These are phyloP conservation scores for Phortica okadai DNA, from an alignment of 2,888 invertebrate species.

Conservation along the genomic window DNA sequence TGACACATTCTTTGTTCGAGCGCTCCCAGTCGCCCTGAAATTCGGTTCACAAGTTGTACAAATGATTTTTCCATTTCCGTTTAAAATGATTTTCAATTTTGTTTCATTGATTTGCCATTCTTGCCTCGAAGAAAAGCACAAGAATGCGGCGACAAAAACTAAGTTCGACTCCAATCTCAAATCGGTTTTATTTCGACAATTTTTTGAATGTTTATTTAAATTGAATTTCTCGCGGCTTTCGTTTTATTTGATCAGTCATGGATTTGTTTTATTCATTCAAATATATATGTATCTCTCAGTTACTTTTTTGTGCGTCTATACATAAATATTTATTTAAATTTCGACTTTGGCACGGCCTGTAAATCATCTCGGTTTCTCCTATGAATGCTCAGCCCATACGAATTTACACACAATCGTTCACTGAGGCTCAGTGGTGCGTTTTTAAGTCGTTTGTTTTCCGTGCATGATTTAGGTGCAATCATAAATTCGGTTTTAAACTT, in stretches of 20 bases:
- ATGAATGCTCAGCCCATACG: conserved; percentile 37
- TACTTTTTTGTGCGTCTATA: conserved; percentile 50
- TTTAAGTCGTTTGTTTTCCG: conserved; percentile 51
- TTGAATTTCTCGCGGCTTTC: conserved; percentile 35
- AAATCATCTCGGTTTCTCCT: conserved; percentile 58
- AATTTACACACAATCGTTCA: conserved; percentile 15
- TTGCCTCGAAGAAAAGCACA: conserved; percentile 37
- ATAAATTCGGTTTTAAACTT: conserved; percentile 68
- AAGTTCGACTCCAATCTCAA: conserved; percentile 65
- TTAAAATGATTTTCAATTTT: conserved; percentile 69
- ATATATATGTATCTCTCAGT: conserved; percentile 36
- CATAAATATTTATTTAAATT: conserved; percentile 67
- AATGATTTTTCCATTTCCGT: conserved; percentile 49
- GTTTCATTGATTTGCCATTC: conserved; percentile 30
- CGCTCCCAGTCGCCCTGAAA: background rate
- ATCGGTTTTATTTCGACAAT: conserved; percentile 69
- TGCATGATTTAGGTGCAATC: conserved; percentile 70
- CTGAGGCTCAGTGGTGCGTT: conserved; percentile 40
- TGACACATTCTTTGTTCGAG: no score
- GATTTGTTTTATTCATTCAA: conserved; percentile 41
- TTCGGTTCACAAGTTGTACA: background rate
- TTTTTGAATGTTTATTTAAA: conserved; percentile 66
- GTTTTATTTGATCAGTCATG: background rate
- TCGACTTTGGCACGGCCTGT: conserved; percentile 55
- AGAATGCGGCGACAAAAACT: conserved; percentile 5